Conservation (phyloP, 37 sponge, comb jelly and placozoan genomes). For the Eunapius fragilis region DNA sequence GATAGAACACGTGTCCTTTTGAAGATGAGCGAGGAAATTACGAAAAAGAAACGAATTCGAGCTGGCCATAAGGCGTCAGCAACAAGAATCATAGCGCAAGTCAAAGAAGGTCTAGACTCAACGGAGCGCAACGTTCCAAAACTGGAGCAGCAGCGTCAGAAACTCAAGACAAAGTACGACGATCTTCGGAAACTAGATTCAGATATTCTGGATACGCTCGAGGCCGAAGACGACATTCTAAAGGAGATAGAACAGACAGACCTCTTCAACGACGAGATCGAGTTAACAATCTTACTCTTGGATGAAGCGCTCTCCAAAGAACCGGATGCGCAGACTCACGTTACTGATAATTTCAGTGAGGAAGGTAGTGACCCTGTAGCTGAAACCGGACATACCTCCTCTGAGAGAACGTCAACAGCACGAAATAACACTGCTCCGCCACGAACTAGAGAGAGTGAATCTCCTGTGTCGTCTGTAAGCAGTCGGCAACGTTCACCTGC, state of each 20-base stretch:
- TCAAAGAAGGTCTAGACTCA: neutral
- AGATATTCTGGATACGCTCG: conserved; percentile 9
- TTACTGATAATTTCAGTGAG: no score
- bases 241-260: conserved; percentile 28
- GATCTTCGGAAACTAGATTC: neutral
- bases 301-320: neutral
- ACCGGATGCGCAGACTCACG: neutral
- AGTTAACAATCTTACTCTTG: neutral
- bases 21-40: neutral
- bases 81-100: neutral
- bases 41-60: conserved; percentile 17
- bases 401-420: no score
- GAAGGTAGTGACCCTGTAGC: no score
- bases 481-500: no score
- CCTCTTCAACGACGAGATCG: neutral
- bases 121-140: neutral
- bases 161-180: neutral
- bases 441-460: no score
- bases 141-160: conserved; percentile 1
- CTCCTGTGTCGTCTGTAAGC: no score
- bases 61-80: conserved; percentile 12
- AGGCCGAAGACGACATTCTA: neutral
- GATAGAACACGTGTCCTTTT: no score
- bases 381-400: no score
- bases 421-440: no score